Percentiles rank a stretch among this genome's conserved stretches.
Conservation (phyloP, 2,113 vertebrate species). For the Cyanoliseus patagonus region DNA sequence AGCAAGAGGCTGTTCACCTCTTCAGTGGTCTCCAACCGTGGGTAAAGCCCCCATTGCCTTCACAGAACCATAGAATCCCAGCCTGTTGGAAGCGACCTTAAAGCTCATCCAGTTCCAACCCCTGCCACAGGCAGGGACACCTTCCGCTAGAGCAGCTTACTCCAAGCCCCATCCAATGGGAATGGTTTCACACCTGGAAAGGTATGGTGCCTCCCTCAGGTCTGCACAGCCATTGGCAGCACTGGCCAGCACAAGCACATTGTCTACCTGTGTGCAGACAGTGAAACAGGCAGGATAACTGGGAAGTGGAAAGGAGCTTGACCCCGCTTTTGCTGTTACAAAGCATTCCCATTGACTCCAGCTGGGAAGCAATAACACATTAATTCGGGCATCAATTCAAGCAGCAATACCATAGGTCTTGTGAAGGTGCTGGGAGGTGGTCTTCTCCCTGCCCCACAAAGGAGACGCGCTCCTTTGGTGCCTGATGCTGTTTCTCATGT, state of each 20-base stretch:
- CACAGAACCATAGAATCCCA: neutral
- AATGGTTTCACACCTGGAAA: neutral
- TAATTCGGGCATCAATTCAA: accelerated
- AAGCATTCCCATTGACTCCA: neutral
- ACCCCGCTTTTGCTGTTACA: neutral
- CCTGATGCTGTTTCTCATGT: neutral
- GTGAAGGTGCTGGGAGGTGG: neutral
- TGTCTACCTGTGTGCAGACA: accelerated
- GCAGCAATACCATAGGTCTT: accelerated
- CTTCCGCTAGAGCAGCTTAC: neutral
- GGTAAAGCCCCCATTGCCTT: neutral
- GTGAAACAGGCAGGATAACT: neutral
- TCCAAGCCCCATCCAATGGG: neutral
- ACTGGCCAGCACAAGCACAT: accelerated
- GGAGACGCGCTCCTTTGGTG: accelerated
- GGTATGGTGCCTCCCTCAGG: accelerated
- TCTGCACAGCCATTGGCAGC: neutral
- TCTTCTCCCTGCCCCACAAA: neutral
- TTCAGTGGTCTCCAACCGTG: accelerated
- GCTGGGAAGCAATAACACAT: neutral
- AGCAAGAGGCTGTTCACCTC: neutral
- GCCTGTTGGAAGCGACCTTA: neutral
- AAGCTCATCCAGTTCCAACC: neutral
- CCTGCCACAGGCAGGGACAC: neutral
- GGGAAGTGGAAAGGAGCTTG: neutral